Conservation (phyloP, 2,797 vertebrate genomes). For the Austrolebias charrua region DNA sequence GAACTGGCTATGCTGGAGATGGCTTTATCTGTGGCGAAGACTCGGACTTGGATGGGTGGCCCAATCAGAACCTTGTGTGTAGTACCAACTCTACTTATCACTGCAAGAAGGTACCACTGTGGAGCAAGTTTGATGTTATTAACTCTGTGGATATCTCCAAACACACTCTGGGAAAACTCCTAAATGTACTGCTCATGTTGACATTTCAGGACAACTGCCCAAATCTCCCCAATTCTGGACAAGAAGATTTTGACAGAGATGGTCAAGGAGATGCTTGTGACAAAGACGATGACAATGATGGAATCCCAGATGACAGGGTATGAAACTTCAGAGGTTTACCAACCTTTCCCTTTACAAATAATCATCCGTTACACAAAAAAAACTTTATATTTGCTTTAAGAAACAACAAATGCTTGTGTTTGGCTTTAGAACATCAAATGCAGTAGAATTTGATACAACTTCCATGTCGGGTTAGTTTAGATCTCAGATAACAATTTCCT, state of each 20-base stretch:
- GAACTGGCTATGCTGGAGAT: constrained; percentile 94
- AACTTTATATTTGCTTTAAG: too few species aligned
- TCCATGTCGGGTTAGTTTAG: background rate
- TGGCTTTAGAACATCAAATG: too few species aligned
- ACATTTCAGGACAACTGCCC: constrained; percentile 93
- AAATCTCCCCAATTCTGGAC: constrained; percentile 94
- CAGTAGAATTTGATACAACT: too few species aligned
- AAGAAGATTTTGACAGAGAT: constrained; percentile 98
- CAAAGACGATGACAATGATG: constrained; percentile 95
- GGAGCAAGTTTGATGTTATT: background rate
- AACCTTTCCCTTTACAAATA: background rate
- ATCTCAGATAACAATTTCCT: background rate
- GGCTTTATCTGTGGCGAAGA: constrained; percentile 96
- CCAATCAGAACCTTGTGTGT: constrained; percentile 93
- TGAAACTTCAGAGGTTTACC: background rate
- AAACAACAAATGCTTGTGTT: too few species aligned
- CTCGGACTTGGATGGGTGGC: constrained; percentile 98
- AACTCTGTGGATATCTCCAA: background rate
- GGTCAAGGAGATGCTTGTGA: constrained; percentile 96
- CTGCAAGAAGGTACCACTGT: constrained; percentile 87
- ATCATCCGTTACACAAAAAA: background rate
- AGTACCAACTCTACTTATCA: constrained; percentile 92
- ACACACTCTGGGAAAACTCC: constrained; percentile 4
- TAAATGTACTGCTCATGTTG: background rate
- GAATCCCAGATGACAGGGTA: constrained; percentile 92